Conservation (phyloP, 1,140 invertebrate species). For the Phthorimaea operculella region DNA sequence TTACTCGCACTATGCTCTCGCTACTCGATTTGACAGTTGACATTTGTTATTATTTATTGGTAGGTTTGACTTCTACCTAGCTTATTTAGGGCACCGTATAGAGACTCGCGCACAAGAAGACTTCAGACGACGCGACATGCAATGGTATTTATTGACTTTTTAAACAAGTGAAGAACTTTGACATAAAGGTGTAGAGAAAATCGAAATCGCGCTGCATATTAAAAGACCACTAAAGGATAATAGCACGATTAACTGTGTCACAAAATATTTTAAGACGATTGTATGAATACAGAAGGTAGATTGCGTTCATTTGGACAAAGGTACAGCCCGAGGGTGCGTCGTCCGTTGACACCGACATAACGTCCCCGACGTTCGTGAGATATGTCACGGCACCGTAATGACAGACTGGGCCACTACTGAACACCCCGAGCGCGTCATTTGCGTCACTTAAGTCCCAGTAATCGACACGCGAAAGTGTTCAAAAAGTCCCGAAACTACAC, state of each 20-base stretch:
- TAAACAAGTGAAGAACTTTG: no score
- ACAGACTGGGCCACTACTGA: slow-evolving; percentile 22
- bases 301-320: neutral
- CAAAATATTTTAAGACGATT: no score
- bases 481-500: slow-evolving; percentile 28
- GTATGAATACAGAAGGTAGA: no score
- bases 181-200: no score
- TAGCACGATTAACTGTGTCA: no score
- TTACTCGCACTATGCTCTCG: slow-evolving; percentile 31
- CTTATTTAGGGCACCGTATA: no score
- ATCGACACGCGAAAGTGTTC: slow-evolving; percentile 29
- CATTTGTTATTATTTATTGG: slow-evolving; percentile 37
- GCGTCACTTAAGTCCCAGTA: slow-evolving; percentile 22
- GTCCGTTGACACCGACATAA: neutral
- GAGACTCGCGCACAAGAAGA: no score
- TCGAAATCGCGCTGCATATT: no score
- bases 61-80: neutral
- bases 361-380: neutral
- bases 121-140: no score
- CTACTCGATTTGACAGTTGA: slow-evolving; percentile 43
- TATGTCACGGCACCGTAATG: neutral
- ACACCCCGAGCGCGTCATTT: slow-evolving; percentile 23
- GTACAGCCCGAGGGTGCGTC: neutral
- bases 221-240: no score
- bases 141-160: no score